phyloP scores from a whole-genome alignment of 2,113 vertebrate species.

The Rhynchomys soricoides region DNA sequence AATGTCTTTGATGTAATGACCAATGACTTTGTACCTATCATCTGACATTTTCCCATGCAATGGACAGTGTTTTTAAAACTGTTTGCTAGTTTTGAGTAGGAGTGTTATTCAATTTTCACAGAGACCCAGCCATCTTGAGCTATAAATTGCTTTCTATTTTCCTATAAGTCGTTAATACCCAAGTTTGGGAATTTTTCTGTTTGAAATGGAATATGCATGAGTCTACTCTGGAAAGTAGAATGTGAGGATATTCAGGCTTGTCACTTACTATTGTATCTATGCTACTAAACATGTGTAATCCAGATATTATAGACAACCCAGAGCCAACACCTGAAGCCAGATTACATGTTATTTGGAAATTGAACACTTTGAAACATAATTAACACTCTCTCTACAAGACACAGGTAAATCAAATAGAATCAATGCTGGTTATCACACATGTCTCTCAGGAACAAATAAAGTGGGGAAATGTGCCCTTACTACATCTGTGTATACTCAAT shows the following conservation, averaged over 20 bases:
- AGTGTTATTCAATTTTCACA: not conserved
- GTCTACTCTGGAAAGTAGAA: not conserved
- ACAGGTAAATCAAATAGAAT: not conserved
- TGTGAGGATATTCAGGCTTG: not conserved
- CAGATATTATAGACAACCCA: not conserved
- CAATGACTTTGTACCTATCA: not conserved
- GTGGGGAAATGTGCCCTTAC: not conserved
- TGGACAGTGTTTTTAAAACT: not conserved
- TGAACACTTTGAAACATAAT: not conserved
- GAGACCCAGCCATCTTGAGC: not conserved
- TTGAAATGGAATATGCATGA: not conserved
- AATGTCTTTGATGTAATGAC: not conserved
- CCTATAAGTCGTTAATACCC: not conserved
- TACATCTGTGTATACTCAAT: not conserved
- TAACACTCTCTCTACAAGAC: not conserved
- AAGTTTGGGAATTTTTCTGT: not conserved
- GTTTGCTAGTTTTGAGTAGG: not conserved
- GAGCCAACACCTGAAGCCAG: not conserved
- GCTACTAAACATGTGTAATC: not conserved
- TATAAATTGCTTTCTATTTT: not conserved
- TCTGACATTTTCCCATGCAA: not conserved
- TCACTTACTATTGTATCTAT: not conserved
- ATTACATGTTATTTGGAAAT: not conserved
- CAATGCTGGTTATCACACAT: not conserved
- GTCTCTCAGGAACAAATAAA: not conserved